Base-by-base conservation (phyloP, 2,113 vertebrate species). In the Arenaria interpres region DNA sequence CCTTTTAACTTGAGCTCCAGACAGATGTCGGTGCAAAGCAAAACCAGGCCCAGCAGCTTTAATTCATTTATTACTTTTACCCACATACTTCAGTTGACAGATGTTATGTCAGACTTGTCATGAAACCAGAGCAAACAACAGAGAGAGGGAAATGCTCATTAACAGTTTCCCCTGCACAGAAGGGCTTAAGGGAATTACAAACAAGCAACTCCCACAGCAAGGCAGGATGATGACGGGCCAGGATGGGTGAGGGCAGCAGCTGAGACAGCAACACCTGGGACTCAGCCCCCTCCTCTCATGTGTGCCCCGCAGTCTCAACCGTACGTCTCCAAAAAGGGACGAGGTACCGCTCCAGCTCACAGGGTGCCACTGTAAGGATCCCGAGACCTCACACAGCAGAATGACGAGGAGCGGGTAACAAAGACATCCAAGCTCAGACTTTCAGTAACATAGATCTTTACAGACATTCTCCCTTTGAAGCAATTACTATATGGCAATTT, bases 271-370 rank as follows among this genome's bases (percentile, higher is more conserved):
- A 48, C 35, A 64, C 7, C 8, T 1, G 0, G 35, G 21, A 48
- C 35, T 87, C 87, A 82, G 73, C 27, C 82, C n/a, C 35, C 37
- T 88, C 35, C 14, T 71, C 20, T 67, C 51, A 28, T 60, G 6
- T 3, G 28, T 30, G 8, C 28, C 56, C 53, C 39, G 14, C 6
- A 72, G 24, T 14, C 51, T 89, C 66, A 82, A 15, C 4, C 48
- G 35, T 6, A 64, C 0, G 1, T 13, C 27, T 21, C 25, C 21
- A 56, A 7, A 74, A 48, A 78, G 60, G 76, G 51, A 56, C 0
- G 2, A n/a, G 71, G 39, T 53, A 48, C 30, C 0, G 0, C 18
- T 28, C 45, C 0, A 0, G 75, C 35, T 85, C 79, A 56, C 53
- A 30, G 46, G 5, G 19, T 18, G 63, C 51, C 15, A 30, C 41